These are phyloP conservation scores for Molossus alvarezi DNA, from an alignment of 2,797 vertebrate species.

Conservation along the genomic window DNA sequence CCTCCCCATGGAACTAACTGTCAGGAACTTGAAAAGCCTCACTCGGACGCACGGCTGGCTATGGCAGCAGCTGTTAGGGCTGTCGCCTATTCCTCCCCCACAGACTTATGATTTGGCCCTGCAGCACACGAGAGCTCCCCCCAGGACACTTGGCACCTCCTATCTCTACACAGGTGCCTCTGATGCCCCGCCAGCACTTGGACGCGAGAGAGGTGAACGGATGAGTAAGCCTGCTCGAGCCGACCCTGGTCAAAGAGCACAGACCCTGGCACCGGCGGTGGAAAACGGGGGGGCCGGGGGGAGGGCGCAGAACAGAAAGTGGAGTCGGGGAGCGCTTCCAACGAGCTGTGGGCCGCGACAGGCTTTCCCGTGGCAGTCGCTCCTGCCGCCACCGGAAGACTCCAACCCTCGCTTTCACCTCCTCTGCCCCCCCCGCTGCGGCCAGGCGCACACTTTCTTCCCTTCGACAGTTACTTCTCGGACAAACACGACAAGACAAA, in stretches of 20 bases:
- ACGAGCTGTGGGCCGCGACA: neutral
- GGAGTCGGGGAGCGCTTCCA: neutral
- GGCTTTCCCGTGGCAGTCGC: neutral
- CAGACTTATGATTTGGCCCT: neutral
- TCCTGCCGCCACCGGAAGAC: neutral
- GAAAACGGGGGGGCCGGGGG: conserved; percentile 49
- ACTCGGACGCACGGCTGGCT: too few species aligned
- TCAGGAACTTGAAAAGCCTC: neutral
- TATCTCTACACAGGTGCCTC: neutral
- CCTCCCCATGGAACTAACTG: too few species aligned
- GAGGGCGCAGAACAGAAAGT: conserved; percentile 2
- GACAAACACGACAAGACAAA: neutral
- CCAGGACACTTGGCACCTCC: neutral
- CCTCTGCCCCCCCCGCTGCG: neutral
- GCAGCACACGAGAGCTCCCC: neutral
- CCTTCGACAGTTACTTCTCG: neutral
- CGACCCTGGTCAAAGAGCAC: conserved; percentile 73
- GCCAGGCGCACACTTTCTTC: neutral
- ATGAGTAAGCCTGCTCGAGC: conserved; percentile 69
- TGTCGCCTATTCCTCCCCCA: neutral
- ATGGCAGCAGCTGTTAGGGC: neutral
- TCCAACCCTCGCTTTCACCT: neutral
- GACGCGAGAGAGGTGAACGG: conserved; percentile 7
- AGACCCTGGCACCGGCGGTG: conserved; percentile 55
- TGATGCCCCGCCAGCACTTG: neutral